phyloP scores from a whole-genome alignment of 2,797 vertebrate genomes.

The Microhierax caerulescens region DNA sequence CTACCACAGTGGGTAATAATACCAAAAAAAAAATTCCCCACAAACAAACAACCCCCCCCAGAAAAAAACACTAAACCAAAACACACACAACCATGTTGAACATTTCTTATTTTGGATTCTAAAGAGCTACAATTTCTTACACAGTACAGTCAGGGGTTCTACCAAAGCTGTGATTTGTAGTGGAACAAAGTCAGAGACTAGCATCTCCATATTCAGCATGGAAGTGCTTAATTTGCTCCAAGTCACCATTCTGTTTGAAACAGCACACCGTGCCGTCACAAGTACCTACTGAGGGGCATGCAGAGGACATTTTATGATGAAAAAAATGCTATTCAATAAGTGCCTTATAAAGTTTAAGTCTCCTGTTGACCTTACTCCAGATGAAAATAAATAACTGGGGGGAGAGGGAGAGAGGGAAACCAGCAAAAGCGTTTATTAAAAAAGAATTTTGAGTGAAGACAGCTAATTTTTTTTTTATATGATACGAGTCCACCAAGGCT shows the following conservation, averaged over 20 bases:
- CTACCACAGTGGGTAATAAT: accelerated
- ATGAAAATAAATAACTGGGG: neutral
- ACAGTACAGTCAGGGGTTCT: neutral
- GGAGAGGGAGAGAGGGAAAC: accelerated
- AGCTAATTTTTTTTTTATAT: neutral
- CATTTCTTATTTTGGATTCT: neutral
- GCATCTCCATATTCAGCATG: neutral
- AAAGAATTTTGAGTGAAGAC: neutral
- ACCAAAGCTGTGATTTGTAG: neutral
- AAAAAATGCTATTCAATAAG: neutral
- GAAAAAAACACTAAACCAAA: no score
- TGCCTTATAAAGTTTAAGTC: neutral
- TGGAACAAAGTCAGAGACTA: neutral
- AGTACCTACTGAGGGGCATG: neutral
- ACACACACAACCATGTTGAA: neutral
- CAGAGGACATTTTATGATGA: neutral
- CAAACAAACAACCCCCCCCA: no score
- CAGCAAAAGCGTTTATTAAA: neutral
- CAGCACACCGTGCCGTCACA: neutral
- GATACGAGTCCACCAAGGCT: neutral
- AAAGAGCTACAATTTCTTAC: neutral
- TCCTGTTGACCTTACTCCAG: neutral
- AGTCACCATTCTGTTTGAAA: neutral
- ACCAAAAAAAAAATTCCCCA: neutral
- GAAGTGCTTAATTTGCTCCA: neutral